Percentiles rank a stretch among this genome's conserved stretches.
phyloP scores from a whole-genome alignment of 2,888 invertebrate genomes.

The Tenodera sinensis region DNA sequence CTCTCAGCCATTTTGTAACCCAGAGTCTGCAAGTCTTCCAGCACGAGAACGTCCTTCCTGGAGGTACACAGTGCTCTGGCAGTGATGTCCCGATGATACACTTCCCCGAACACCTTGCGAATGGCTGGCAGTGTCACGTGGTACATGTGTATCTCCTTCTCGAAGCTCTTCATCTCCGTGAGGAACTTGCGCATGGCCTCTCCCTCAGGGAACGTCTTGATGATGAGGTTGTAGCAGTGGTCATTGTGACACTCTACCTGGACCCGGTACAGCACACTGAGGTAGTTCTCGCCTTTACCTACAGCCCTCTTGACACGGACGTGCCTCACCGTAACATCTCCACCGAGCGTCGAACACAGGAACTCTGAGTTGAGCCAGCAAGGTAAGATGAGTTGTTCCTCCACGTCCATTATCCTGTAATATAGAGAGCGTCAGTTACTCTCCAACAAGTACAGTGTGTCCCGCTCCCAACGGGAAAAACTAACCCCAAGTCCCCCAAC shows the following conservation, averaged over 20 bases:
- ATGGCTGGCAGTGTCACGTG: background rate
- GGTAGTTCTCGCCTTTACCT: constrained; percentile 3
- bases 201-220: constrained; percentile 19
- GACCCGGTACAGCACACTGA: constrained; percentile 3
- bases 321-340: background rate
- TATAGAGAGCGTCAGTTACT: background rate
- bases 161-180: background rate
- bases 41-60: constrained; percentile 1
- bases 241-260: background rate
- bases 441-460: too few species aligned
- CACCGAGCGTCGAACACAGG: background rate
- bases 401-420: background rate
- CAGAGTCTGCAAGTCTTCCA: constrained; percentile 23
- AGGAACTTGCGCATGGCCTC: constrained; percentile 10
- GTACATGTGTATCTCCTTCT: constrained; percentile 8
- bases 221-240: background rate
- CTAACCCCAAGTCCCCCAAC: too few species aligned
- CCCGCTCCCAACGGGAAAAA: too few species aligned
- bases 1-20: constrained; percentile 24
- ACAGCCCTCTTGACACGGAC: background rate
- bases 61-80: background rate
- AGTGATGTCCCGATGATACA: background rate
- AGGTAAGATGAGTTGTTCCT: background rate
- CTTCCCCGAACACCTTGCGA: background rate
- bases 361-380: background rate